Evolutionary conservation across 2,113 vertebrate species (phyloP).

Genomic region (Xenus cinereus): DNA sequence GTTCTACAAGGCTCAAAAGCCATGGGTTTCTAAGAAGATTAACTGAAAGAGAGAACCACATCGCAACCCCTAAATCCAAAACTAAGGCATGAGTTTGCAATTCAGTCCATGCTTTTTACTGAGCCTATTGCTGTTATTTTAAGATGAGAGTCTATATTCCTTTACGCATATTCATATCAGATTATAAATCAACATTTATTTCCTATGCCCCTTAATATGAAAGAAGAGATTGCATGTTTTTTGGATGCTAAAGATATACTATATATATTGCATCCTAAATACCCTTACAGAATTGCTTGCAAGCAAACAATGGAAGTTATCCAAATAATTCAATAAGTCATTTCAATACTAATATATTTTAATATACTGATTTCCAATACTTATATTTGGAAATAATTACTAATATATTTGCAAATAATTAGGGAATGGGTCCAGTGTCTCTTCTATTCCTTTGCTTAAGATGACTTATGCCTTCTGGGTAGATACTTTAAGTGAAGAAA

Average conservation of each 20-base stretch:
- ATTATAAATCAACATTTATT: background rate
- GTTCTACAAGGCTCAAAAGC: background rate
- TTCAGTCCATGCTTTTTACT: background rate
- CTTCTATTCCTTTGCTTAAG: background rate
- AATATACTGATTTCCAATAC: background rate
- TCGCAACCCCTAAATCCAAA: background rate
- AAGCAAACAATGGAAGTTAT: background rate
- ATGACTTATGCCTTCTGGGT: background rate
- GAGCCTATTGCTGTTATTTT: background rate
- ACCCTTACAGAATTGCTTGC: background rate
- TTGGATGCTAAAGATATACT: background rate
- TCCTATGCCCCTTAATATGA: background rate
- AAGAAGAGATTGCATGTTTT: background rate
- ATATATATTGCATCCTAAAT: background rate
- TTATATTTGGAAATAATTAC: background rate
- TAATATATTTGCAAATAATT: background rate
- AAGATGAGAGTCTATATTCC: background rate
- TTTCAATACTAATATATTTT: background rate
- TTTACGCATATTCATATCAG: background rate
- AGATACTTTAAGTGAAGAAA: background rate
- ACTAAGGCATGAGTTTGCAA: constrained; percentile 2
- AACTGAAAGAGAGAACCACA: constrained; percentile 46
- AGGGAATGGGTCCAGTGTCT: background rate
- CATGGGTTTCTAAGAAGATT: constrained; percentile 47
- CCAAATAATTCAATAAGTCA: background rate